Percentiles rank a stretch among this genome's conserved stretches.
phyloP scores from a whole-genome alignment of 2,888 invertebrate species.

The Phorcus lineatus region DNA sequence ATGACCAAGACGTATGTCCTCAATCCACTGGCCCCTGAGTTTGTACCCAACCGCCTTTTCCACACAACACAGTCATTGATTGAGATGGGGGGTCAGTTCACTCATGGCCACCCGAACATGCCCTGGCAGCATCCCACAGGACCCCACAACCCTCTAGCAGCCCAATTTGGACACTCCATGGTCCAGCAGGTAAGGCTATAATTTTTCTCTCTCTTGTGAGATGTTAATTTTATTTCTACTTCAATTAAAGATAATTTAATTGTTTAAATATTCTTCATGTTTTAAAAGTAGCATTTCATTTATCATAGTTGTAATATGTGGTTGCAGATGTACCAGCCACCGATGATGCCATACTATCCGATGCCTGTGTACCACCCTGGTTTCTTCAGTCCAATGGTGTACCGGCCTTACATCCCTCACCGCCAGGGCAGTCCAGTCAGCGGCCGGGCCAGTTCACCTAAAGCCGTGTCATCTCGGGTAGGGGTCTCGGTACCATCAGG shows the following conservation, averaged over 20 bases:
- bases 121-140: constrained; percentile 38
- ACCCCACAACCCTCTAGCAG: not conserved
- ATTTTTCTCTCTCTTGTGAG: not conserved
- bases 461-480: constrained; percentile 29
- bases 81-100: constrained; percentile 1
- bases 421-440: constrained; percentile 30
- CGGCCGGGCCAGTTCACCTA: constrained; percentile 30
- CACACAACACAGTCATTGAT: constrained; percentile 40
- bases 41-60: constrained; percentile 79
- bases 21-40: constrained; percentile 89
- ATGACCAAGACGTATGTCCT: constrained; percentile 85
- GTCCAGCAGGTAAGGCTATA: not conserved
- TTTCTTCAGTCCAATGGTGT: constrained; percentile 50
- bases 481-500: not conserved
- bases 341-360: constrained; percentile 46
- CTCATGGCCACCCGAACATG: constrained; percentile 10
- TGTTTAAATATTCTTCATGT: too few relatives aligned
- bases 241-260: too few relatives aligned
- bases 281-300: too few relatives aligned
- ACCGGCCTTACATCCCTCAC: constrained; percentile 42
- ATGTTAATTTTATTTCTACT: too few relatives aligned
- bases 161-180: not conserved
- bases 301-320: not conserved
- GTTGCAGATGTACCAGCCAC: constrained; percentile 58
- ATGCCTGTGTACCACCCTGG: constrained; percentile 45